Base-by-base conservation (phyloP, 1,140 invertebrate species). In the Ylistrum balloti region DNA sequence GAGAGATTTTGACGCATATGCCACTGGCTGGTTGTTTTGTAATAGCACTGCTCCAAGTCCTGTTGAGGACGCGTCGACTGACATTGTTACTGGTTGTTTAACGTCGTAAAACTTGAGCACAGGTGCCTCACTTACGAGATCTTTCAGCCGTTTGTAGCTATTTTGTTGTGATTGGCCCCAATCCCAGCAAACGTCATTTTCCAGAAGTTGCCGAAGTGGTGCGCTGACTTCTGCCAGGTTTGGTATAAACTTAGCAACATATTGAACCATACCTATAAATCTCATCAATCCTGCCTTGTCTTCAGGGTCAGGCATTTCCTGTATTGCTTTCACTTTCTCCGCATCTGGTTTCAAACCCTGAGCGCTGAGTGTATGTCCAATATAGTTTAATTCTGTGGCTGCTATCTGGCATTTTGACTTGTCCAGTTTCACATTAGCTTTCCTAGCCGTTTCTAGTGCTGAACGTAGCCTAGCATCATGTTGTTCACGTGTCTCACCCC, bases 181-280 rank as follows among this genome's bases (percentile, higher is more conserved):
- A 74, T 87, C 15, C 41, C 85, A 90, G 91, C 97, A 20, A 34
- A 86, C 35, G 13, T 85, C n/a, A 28, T 89, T 86, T 89, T 91
- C 15, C 22, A 45, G 35, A 0, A 88, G 96, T 41, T 41, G 9
- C 17, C 38, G 7, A 41, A 41, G 7, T 17, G 38, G 38, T 17
- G 38, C 38, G 17, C 38, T 41, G 7, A 10, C 38, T 41, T 41
- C 9, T 7, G 38, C 7, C 7, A 41, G 38, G 17, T 41, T 41
- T 41, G 38, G 38, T 17, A 41, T 7, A 41, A 41, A 41, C 38
- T 41, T 41, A 10, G 38, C 38, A 7, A 41, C 38, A 41, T 41
- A 41, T 17, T 41, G 38, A 10, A 41, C 38, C 38, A 41, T 41
- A 10, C 38, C 38, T 17, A 41, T 41, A 28, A 90, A 88, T 17